Percentiles rank a stretch among this genome's conserved stretches.
These are phyloP conservation scores for Gallinago paraguaiae DNA, from an alignment of 2,113 vertebrate species.

Conservation along the genomic window DNA sequence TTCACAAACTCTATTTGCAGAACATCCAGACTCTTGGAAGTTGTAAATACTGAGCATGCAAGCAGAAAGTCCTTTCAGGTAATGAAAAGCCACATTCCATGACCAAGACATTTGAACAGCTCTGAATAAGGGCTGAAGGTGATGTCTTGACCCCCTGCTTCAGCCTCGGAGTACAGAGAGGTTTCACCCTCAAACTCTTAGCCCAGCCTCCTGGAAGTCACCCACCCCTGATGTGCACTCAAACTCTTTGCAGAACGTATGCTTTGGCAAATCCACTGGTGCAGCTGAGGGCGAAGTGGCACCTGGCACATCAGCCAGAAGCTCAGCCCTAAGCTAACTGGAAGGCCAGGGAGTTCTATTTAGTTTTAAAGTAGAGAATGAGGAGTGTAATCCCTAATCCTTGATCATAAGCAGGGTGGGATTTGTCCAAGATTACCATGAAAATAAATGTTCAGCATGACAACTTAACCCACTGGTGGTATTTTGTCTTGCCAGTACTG, in stretches of 20 bases:
- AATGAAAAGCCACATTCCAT: background rate
- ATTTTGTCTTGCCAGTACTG: background rate
- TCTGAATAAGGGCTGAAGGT: background rate
- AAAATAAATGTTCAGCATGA: background rate
- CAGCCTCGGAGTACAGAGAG: background rate
- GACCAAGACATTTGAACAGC: background rate
- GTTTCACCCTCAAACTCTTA: background rate
- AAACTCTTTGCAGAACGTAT: background rate
- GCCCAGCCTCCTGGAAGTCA: background rate
- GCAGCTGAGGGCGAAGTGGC: background rate
- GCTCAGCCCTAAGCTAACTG: background rate
- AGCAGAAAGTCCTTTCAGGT: background rate
- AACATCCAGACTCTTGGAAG: background rate
- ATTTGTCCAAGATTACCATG: background rate
- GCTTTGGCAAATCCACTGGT: background rate
- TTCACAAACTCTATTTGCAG: background rate
- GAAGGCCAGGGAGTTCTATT: background rate
- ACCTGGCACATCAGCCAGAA: background rate
- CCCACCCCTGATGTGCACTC: background rate
- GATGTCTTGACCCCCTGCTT: background rate
- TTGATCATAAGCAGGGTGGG: background rate
- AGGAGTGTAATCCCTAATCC: background rate
- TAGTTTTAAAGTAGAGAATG: background rate
- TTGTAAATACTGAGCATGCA: background rate
- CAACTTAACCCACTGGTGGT: background rate